Conservation (phyloP, 30 jellyfish, hydroid and myxozoan species). For the Rhopilema esculentum region DNA sequence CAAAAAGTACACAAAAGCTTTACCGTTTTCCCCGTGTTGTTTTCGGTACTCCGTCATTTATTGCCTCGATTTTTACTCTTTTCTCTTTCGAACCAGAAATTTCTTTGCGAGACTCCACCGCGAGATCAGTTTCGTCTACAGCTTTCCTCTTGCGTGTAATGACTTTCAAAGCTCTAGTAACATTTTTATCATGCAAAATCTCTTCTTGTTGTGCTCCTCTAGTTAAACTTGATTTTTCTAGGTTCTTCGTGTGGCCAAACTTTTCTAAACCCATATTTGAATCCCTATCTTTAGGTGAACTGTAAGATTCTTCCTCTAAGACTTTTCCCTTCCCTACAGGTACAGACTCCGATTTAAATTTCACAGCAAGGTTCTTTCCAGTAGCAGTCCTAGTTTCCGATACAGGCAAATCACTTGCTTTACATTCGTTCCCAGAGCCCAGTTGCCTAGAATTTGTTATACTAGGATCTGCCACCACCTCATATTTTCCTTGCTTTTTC, state of each 20-base stretch:
- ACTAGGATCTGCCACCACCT: too few relatives aligned
- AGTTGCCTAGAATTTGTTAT: too few relatives aligned
- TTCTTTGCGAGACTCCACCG: slow-evolving; percentile 12
- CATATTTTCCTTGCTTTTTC: too few relatives aligned
- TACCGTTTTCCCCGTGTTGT: slow-evolving; percentile 56
- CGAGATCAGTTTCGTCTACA: slow-evolving; percentile 6
- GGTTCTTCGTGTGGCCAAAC: background rate
- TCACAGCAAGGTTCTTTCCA: too few relatives aligned
- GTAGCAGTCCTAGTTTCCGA: too few relatives aligned
- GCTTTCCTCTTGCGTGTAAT: slow-evolving; percentile 22
- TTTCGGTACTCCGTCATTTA: background rate
- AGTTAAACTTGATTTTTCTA: background rate
- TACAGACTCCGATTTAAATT: too few relatives aligned
- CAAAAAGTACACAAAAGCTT: background rate
- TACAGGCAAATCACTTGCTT: too few relatives aligned
- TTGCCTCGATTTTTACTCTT: background rate
- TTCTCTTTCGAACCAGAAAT: slow-evolving; percentile 22
- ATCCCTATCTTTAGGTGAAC: background rate
- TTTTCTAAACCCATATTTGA: background rate
- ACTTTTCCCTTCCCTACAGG: too few relatives aligned
- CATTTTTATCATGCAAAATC: background rate
- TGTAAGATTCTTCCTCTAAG: background rate
- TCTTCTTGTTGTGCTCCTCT: background rate
- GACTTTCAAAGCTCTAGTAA: background rate
- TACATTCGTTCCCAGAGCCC: too few relatives aligned